phyloP scores from a whole-genome alignment of 2,797 vertebrate genomes.

The Vireo griseus region DNA sequence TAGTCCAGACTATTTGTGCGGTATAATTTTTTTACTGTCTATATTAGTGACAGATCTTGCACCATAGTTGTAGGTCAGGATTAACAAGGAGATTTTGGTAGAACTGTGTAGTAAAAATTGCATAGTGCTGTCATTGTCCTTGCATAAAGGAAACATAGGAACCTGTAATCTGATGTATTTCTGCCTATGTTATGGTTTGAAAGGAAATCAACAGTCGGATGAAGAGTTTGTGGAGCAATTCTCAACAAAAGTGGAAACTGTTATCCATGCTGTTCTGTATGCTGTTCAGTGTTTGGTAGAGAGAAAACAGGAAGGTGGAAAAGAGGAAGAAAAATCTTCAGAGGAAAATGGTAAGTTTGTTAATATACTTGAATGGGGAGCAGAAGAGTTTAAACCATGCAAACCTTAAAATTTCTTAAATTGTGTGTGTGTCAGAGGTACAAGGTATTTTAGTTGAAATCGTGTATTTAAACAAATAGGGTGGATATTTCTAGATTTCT shows the following conservation, averaged over 20 bases:
- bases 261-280: constrained; percentile 84
- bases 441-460: too few species aligned
- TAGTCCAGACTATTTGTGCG: not conserved
- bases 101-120: not conserved
- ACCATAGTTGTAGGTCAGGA: not conserved
- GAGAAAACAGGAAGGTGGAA: constrained; percentile 68
- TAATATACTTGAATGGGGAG: not conserved
- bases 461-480: not conserved
- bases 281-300: constrained; percentile 87
- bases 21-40: not conserved
- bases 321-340: constrained; percentile 25
- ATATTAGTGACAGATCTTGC: not conserved
- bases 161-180: not conserved
- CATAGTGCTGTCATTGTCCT: not conserved
- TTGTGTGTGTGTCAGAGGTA: not conserved
- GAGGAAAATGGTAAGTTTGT: constrained; percentile 72
- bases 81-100: not conserved
- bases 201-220: constrained; percentile 61
- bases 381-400: not conserved
- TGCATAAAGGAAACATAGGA: not conserved
- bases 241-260: constrained; percentile 83
- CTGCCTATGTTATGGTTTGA: not conserved
- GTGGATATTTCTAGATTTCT: not conserved
- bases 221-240: constrained; percentile 80
- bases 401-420: not conserved